A percentile compares a stretch with the other conserved stretches of the same genome.
These are phyloP conservation scores for Seira sanloemensis DNA, from an alignment of 2,888 invertebrate genomes.

Conservation along the genomic window DNA sequence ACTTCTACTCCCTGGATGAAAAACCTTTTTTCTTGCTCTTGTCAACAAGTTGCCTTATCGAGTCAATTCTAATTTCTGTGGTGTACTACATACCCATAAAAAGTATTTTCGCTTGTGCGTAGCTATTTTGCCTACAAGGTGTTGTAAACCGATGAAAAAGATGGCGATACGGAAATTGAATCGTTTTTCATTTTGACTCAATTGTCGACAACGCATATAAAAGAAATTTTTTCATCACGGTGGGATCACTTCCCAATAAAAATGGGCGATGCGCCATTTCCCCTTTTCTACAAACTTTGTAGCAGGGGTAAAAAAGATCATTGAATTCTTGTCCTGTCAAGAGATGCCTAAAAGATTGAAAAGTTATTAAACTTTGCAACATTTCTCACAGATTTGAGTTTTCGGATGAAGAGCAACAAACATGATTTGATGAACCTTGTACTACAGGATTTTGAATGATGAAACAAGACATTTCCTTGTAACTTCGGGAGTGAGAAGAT, in stretches of 20 bases:
- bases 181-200: neutral
- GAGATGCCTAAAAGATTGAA: neutral
- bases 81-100: neutral
- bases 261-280: conserved; percentile 47
- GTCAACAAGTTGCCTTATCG: neutral
- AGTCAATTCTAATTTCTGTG: neutral
- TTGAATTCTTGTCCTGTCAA: neutral
- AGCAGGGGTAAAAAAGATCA: conserved; percentile 32
- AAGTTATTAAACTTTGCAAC: neutral
- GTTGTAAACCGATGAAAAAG: neutral
- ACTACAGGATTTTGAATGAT: neutral
- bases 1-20: neutral
- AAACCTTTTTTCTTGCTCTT: neutral
- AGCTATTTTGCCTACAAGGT: neutral
- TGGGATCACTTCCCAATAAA: conserved; percentile 25
- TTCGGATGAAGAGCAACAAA: neutral
- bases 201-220: neutral
- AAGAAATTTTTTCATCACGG: neutral
- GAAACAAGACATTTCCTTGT: conserved; percentile 13
- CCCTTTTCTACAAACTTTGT: conserved; percentile 5
- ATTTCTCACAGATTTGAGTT: neutral
- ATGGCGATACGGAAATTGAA: conserved; percentile 38
- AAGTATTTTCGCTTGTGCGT: neutral
- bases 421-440: neutral
- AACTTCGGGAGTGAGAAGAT: neutral